Evolutionary conservation across 2,113 vertebrate genomes (phyloP).

Genomic region (Donacobius atricapilla): DNA sequence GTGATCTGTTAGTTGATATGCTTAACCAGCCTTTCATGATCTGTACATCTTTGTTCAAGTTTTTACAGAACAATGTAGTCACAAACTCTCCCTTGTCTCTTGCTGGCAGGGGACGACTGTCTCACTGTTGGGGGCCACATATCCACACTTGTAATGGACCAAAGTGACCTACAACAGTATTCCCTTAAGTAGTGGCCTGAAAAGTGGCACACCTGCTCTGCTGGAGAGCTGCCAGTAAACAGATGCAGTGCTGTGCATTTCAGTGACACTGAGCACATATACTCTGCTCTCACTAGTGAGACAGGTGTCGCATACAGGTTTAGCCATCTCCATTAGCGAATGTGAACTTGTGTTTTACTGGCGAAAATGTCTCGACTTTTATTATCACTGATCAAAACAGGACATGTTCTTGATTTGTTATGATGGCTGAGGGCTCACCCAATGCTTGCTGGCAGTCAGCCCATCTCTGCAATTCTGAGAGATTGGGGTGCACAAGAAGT

Average conservation of each 20-base stretch:
- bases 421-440: not conserved
- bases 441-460: not conserved
- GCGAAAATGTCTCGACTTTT: not conserved
- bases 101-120: not conserved
- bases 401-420: not conserved
- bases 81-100: not conserved
- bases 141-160: not conserved
- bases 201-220: slow-evolving; percentile 2
- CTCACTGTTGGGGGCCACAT: not conserved
- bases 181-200: not conserved
- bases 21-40: not conserved
- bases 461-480: not conserved
- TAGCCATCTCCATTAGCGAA: not conserved
- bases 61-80: not conserved
- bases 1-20: not conserved
- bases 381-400: not conserved
- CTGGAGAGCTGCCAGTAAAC: not conserved
- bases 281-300: not conserved
- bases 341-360: not conserved
- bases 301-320: not conserved
- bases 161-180: not conserved
- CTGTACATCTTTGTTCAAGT: not conserved
- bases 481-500: not conserved
- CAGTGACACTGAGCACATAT: not conserved
- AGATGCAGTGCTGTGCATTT: not conserved